phyloP scores from a whole-genome alignment of 2,888 invertebrate genomes.

The Branchinecta sandiegonensis region DNA sequence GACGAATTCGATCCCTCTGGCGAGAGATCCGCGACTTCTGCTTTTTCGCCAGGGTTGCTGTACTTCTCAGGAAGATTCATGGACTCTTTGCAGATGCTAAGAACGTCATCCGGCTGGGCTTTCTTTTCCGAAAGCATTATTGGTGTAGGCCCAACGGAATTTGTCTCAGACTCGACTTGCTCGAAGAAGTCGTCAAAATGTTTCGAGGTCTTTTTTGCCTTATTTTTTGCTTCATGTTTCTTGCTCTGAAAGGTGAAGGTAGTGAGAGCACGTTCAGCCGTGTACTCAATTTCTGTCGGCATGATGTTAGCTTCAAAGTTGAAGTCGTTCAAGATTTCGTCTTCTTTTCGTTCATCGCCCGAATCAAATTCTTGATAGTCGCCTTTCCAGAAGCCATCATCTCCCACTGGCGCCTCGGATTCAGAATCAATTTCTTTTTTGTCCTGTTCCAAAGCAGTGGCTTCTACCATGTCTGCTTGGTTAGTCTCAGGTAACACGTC shows the following conservation, averaged over 20 bases:
- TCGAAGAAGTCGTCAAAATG: no score
- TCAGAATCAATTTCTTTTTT: neutral
- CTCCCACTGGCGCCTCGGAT: neutral
- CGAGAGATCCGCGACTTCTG: neutral
- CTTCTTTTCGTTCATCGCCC: neutral
- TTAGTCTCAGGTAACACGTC: no score
- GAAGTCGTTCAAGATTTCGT: conserved; percentile 4
- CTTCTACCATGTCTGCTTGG: no score
- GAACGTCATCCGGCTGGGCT: neutral
- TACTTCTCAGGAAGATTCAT: neutral
- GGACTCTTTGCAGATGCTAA: neutral
- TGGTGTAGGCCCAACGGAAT: neutral
- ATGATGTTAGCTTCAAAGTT: neutral
- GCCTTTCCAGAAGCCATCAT: conserved; percentile 11
- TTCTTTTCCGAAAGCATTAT: neutral
- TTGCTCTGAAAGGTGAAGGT: neutral
- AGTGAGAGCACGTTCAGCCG: neutral
- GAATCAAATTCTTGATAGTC: neutral
- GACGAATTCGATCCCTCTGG: neutral
- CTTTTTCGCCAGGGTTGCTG: neutral
- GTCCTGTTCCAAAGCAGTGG: no score
- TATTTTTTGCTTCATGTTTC: neutral
- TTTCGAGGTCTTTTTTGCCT: neutral
- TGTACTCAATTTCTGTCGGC: neutral
- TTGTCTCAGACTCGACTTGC: no score